Conservation (phyloP, 2,113 vertebrate genomes). For the Chaetops frenatus region DNA sequence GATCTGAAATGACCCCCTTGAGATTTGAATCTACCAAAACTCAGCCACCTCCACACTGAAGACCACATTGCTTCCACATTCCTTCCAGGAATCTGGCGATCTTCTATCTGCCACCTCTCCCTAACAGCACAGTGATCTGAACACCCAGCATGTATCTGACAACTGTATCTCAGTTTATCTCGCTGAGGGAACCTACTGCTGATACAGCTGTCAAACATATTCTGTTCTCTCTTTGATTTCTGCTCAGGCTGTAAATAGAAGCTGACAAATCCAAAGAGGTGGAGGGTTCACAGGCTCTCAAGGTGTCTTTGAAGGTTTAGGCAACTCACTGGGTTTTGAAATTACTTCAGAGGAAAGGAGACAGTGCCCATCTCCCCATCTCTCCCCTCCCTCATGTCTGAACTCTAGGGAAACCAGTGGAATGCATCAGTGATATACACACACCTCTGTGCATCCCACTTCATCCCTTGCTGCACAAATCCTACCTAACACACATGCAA, state of each 20-base stretch:
- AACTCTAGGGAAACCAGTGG: not conserved
- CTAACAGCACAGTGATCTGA: not conserved
- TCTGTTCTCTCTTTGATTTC: conserved; percentile 12
- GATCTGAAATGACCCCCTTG: not conserved
- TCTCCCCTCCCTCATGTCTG: not conserved
- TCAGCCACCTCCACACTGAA: not conserved
- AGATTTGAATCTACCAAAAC: not conserved
- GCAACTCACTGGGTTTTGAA: not conserved
- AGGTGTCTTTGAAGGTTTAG: not conserved
- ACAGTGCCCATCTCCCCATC: not conserved
- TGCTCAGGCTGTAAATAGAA: conserved; percentile 33
- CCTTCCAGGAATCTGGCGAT: not conserved
- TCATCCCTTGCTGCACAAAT: not conserved
- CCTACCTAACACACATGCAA: not conserved
- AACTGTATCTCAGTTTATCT: not conserved
- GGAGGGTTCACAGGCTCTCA: not conserved
- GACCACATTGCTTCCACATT: not conserved
- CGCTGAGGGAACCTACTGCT: not conserved
- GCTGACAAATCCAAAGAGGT: conserved; percentile 8
- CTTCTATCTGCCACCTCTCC: not conserved
- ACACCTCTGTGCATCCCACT: not conserved
- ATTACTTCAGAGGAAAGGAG: not conserved
- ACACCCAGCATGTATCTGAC: not conserved
- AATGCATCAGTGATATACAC: not conserved
- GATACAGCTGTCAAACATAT: conserved; percentile 20